These are phyloP conservation scores for Pristis pectinata DNA, from an alignment of 2,797 vertebrate species.

Conservation along the genomic window DNA sequence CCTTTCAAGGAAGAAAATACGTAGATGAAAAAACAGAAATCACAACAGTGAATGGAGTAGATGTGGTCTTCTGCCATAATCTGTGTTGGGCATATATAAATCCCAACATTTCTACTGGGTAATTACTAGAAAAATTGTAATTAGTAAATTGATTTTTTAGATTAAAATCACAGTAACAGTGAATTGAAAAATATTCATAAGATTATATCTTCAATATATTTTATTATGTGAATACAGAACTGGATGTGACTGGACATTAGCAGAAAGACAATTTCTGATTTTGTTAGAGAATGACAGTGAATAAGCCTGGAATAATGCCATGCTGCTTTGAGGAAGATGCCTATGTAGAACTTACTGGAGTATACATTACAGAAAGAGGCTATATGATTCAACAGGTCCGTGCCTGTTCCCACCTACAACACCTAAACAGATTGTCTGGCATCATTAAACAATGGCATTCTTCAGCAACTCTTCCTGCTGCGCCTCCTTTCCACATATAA, in stretches of 20 bases:
- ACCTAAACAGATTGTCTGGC: no score
- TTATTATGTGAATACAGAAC: background rate
- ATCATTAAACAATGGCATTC: no score
- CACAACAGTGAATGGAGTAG: no score
- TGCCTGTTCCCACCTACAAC: background rate
- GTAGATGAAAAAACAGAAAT: no score
- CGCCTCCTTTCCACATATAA: background rate
- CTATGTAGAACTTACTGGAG: background rate
- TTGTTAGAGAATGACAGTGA: background rate
- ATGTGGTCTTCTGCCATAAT: no score
- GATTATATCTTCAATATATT: background rate
- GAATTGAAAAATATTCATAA: background rate
- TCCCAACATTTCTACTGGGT: background rate
- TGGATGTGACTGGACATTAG: background rate
- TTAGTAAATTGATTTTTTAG: background rate
- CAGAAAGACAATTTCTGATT: background rate
- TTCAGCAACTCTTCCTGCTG: background rate
- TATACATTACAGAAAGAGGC: background rate
- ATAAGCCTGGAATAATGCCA: background rate
- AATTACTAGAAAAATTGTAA: background rate
- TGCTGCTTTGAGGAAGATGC: background rate
- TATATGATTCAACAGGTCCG: background rate
- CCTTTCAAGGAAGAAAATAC: no score
- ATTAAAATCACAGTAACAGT: background rate
- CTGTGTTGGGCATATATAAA: no score